These are phyloP conservation scores for Myioborus miniatus DNA, from an alignment of 2,797 vertebrate species.

Conservation along the genomic window DNA sequence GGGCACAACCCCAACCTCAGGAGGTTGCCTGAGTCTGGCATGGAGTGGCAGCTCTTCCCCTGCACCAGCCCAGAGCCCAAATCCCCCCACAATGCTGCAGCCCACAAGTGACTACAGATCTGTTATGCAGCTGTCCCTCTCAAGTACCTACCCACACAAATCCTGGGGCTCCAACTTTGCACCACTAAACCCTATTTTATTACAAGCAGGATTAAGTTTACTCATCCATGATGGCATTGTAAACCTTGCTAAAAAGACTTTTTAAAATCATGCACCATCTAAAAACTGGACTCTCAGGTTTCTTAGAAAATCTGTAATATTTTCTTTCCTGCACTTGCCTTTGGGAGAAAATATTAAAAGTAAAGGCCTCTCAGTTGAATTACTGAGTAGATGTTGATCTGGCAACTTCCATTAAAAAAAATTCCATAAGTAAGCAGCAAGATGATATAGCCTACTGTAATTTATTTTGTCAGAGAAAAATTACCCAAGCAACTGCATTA, in stretches of 20 bases:
- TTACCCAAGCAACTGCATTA: not conserved
- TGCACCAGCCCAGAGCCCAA: not conserved
- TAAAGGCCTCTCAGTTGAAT: not conserved
- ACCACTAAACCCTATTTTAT: constrained; percentile 16
- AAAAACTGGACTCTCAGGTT: not conserved
- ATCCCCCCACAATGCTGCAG: not conserved
- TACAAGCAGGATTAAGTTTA: not conserved
- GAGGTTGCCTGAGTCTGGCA: not conserved
- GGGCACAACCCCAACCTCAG: no score
- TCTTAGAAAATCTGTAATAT: not conserved
- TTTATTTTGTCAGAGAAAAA: constrained; percentile 29
- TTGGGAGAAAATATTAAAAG: not conserved
- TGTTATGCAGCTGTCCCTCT: constrained; percentile 2
- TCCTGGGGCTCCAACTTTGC: constrained; percentile 7
- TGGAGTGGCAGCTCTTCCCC: not conserved
- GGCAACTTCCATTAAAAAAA: not conserved
- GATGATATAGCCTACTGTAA: not conserved
- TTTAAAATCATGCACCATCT: not conserved
- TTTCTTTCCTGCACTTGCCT: not conserved
- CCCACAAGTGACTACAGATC: not conserved
- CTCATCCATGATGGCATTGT: not conserved
- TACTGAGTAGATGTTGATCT: not conserved
- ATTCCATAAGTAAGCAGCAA: not conserved
- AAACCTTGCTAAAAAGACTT: not conserved
- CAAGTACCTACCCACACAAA: constrained; percentile 28